Conservation (phyloP, 2,888 invertebrate genomes). For the Ptychoptera contaminata region DNA sequence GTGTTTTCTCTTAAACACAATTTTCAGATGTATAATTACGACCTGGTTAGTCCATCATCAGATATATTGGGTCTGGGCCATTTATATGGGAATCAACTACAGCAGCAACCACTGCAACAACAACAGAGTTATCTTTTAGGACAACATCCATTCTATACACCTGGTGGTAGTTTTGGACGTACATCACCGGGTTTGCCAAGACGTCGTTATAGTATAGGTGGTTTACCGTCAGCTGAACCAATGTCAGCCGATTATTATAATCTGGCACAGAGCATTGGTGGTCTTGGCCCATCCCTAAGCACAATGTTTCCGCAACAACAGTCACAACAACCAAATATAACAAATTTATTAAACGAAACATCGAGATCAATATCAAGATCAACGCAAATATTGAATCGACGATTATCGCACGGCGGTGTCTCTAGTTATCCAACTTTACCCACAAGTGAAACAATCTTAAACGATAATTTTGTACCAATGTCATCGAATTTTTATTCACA, state of each 20-base stretch:
- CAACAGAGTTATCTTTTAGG: not conserved
- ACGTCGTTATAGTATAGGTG: conserved; percentile 30
- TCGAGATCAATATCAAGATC: conserved; percentile 32
- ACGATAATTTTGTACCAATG: conserved; percentile 22
- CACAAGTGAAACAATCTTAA: conserved; percentile 17
- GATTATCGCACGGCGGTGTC: conserved; percentile 24
- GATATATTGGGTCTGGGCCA: conserved; percentile 7
- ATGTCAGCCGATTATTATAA: not conserved
- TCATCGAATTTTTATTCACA: conserved; percentile 30
- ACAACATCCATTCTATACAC: conserved; percentile 5
- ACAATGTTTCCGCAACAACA: conserved; percentile 1
- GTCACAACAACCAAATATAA: conserved; percentile 24
- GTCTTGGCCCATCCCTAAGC: not conserved
- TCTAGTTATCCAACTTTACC: conserved; percentile 29
- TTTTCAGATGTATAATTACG: conserved; percentile 34
- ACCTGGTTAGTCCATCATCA: conserved; percentile 29
- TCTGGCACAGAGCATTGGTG: not conserved
- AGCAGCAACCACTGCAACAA: not conserved
- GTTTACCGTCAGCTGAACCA: conserved; percentile 25
- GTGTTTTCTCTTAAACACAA: conserved; percentile 20
- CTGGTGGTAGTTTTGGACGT: conserved; percentile 6
- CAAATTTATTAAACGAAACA: conserved; percentile 30
- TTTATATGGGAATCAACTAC: not conserved
- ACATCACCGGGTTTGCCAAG: conserved; percentile 16
- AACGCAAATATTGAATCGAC: conserved; percentile 27